Base-by-base conservation (phyloP, 2,797 vertebrate genomes). In the Sebastes miniatus region DNA sequence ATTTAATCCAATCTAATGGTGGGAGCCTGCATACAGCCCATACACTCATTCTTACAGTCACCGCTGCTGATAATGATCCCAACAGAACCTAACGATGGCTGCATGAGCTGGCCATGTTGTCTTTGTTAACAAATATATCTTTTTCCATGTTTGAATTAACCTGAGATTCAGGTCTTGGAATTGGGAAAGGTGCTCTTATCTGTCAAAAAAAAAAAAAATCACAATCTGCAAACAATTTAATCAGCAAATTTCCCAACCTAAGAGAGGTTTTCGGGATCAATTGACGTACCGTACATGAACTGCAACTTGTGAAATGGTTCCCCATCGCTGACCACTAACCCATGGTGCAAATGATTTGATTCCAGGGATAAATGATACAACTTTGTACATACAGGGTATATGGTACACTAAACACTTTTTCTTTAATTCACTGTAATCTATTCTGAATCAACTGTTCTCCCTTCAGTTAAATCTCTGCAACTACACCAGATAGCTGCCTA, bases 211-310 rank as follows among this genome's bases (percentile, higher is more conserved):
- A 59, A 39, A 58, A 20, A 24, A 31, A 12, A 20, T 61, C 39
- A 13, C 81, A 69, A 58, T 61, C 57, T 52, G 54, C 43, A 18
- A 74, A 66, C 25, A 74, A 25, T 69, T 69, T 71, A 71, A 69
- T 31, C 68, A 80, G 67, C 18, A 31, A 57, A 50, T 54, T 59
- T 25, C 29, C 39, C 25, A 59, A 72, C 29, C 12, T n/a, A n/a
- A 13, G 7, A 74, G 10, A 52, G 14, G 12, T 68, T 29, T 47
- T 47, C 18, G 31, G 8, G 8, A 50, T 34, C 24, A 58, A 11
- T 1, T 56, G 18, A 62, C 11, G 39, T 29, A 7, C 1, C 10
- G 29, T 52, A 16, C 10, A 36, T 20, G 2, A 29, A 24, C 20
- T 39, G n/a, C 8, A 66, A 50, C 18, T 32, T 56, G 43, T 47